Percentiles rank a stretch among this genome's conserved stretches.
Conservation (phyloP, 2,797 vertebrate species). For the Hydrophis major region DNA sequence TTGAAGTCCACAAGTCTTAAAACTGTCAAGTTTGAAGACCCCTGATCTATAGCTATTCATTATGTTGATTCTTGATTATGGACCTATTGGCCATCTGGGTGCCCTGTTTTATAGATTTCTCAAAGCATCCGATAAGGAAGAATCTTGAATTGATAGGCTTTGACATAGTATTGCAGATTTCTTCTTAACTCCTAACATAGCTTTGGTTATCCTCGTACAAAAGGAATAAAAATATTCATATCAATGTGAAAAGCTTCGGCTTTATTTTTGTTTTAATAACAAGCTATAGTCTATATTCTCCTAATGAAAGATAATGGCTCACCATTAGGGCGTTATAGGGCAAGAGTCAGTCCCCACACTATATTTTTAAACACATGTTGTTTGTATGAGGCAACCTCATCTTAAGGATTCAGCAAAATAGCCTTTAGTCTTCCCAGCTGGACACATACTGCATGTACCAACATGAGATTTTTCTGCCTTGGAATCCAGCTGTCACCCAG, state of each 20-base stretch:
- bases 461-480: constrained; percentile 52
- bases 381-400: constrained; percentile 3
- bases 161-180: too few species aligned
- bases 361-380: constrained; percentile 7
- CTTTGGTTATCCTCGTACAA: neutral
- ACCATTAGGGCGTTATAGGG: neutral
- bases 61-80: neutral
- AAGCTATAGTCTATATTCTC: constrained; percentile 1
- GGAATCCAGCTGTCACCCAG: constrained; percentile 62
- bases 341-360: neutral
- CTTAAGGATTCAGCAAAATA: constrained; percentile 1
- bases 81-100: neutral
- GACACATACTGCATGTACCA: constrained; percentile 42
- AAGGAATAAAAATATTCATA: constrained; percentile 10
- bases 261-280: neutral
- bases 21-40: too few species aligned
- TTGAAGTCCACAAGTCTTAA: too few species aligned
- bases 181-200: neutral
- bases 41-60: neutral
- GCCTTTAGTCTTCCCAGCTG: constrained; percentile 26
- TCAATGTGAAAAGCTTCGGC: neutral
- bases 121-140: neutral
- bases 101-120: neutral
- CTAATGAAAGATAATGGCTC: neutral
- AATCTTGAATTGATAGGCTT: neutral